Percentiles rank a stretch among this genome's conserved stretches.
phyloP scores from a whole-genome alignment of 2,113 vertebrate species.

The Atrichornis clamosus region DNA sequence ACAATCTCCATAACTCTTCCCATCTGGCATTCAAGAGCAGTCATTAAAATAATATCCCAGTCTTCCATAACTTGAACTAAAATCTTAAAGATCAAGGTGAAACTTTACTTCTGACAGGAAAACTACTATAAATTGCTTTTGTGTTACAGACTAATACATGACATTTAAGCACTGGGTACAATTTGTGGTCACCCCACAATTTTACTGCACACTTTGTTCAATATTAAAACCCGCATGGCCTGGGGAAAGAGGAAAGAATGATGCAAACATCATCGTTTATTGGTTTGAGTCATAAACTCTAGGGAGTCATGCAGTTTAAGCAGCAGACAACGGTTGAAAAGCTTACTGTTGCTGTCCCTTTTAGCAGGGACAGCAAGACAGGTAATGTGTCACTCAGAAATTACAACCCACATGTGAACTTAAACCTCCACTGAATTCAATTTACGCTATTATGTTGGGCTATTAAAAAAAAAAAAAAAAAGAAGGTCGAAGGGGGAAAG shows the following conservation, averaged over 20 bases:
- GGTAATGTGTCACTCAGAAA: neutral
- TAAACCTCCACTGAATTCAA: neutral
- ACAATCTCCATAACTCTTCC: neutral
- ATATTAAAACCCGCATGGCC: neutral
- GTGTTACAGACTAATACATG: neutral
- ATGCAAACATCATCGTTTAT: neutral
- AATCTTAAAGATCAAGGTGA: neutral
- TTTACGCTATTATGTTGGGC: neutral
- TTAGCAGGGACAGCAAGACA: neutral
- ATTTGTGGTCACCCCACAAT: neutral
- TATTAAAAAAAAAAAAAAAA: neutral
- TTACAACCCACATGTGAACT: neutral
- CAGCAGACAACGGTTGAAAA: neutral
- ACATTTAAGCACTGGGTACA: neutral
- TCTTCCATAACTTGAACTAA: neutral
- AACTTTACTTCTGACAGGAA: neutral
- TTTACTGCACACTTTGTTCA: neutral
- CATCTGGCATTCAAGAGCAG: neutral
- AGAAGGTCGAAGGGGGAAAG: rapidly evolving
- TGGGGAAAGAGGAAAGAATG: neutral
- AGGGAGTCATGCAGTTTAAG: neutral
- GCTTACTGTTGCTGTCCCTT: neutral
- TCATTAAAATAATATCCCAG: neutral
- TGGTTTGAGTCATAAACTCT: neutral
- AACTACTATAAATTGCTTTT: neutral